Evolutionary conservation across 2,113 vertebrate species (phyloP), one percentile per base, ranked within the genome.

Genomic region (Acrocephalus kingi): DNA sequence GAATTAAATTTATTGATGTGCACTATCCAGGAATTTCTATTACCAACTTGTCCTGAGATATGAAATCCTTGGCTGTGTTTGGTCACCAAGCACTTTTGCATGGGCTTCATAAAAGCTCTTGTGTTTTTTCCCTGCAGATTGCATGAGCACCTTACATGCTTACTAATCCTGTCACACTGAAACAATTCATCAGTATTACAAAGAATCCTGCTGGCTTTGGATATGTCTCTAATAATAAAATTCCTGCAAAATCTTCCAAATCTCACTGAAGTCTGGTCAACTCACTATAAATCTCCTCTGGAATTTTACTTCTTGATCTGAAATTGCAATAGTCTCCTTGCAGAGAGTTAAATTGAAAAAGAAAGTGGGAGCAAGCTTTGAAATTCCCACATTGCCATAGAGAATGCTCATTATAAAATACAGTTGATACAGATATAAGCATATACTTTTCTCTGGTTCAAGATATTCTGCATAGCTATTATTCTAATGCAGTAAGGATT

Each of bases 221-320:
- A 94, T 93, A 94, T 41, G 13, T 46, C 81, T 27, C 56, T 94
- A 81, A 89, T 85, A 90, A 67, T 75, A 94, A 96, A 93, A 90
- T 66, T 91, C 30, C 20, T 61, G 20, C 21, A 69, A 93, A 87
- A 12, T 87, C 75, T 59, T 91, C 79, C 52, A 94, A 84, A 95
- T 71, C 55, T 92, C 39, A 49, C 39, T 49, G 81, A 88, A 87
- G 52, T 30, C 43, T 55, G 76, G 68, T 93, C 64, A 94, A 28
- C 25, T 17, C 37, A 10, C 64, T 33, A 55, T 93, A 94, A 97
- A 95, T 82, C 54, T 94, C 56, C 37, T 84, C 52, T 75, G 86
- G 33, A 6, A 49, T 75, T 93, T 96, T 86, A 89, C 55, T 49
- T 84, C 95, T 95, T 93, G 56, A 92, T 91, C 83, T 93, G 86